Percentiles rank a stretch among this genome's conserved stretches.
Evolutionary conservation across 2,113 vertebrate genomes (phyloP).

Genomic region (Engystomops pustulosus): DNA sequence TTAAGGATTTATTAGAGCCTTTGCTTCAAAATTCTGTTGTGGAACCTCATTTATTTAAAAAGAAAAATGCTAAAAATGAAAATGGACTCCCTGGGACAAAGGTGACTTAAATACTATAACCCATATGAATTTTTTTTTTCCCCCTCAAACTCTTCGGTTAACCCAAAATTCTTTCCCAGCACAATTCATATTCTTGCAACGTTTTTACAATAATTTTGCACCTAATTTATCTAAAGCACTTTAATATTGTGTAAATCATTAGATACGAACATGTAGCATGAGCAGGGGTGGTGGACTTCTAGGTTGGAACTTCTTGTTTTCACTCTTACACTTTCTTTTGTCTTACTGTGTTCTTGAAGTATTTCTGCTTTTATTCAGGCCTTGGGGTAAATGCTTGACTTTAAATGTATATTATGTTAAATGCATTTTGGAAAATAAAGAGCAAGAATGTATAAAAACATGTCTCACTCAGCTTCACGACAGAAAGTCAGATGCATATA

Average conservation of each 20-base stretch:
- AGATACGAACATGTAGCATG: neutral
- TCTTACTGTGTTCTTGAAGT: neutral
- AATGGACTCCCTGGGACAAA: neutral
- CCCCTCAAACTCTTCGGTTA: too few relatives aligned
- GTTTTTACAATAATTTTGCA: neutral
- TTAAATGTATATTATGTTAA: constrained; percentile 40
- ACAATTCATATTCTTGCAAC: constrained; percentile 10
- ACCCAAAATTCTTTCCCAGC: too few relatives aligned
- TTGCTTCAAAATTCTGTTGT: neutral
- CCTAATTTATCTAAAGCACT: neutral
- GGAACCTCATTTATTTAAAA: neutral
- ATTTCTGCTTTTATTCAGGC: constrained; percentile 33
- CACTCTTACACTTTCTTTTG: neutral
- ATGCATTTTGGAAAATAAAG: constrained; percentile 36
- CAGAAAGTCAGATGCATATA: too few relatives aligned
- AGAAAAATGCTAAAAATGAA: too few relatives aligned
- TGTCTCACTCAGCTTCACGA: too few relatives aligned
- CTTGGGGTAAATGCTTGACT: neutral
- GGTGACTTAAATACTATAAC: too few relatives aligned
- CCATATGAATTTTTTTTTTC: too few relatives aligned
- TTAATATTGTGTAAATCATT: neutral
- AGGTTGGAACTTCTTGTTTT: neutral
- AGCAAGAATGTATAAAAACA: constrained; percentile 41
- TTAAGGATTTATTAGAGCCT: neutral
- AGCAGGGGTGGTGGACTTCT: too few relatives aligned